Base-by-base conservation (phyloP, 2,113 vertebrate genomes). In the Genyomyrus donnyi region DNA sequence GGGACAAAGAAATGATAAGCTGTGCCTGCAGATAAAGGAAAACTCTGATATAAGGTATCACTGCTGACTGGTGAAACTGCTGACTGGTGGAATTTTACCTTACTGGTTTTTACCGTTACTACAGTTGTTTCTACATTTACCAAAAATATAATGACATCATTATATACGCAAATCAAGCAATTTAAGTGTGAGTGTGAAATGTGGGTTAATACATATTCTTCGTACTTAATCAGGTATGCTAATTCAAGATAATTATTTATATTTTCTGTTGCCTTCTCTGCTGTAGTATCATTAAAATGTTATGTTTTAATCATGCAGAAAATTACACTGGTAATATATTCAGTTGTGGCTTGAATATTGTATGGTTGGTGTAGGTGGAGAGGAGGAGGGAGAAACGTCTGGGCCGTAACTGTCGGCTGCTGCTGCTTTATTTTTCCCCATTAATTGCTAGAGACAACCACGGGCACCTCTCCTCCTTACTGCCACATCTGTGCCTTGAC, bases 41-140 rank as follows among this genome's bases (percentile, higher is more conserved):
- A 91, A 90, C 62, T 70, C n/a, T 70, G 10, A 91, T 49, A 1
- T 86, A 42, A 89, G 45, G 83, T 42, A 42, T 42, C 39, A 90
- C 88, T 92, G 46, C 19, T 85, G 21, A 85, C 17, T 19, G 24
- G 5, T 50, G 9, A 39, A 85, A 90, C 87, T 92, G 46, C 19
- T 85, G 21, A 85, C 17, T 19, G n/a, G 5, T 50, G 24, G 24
- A 50, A 50, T 27, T 39, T 85, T 85, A 80, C 74, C 10, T 31
- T 13, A 50, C n/a, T 50, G 19, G 2, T 50, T 50, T 84, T 11
- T 49, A n/a, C 3, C 31, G 11, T 24, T 50, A 49, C 45, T 50
- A 42, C 84, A 15, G 84, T 13, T 86, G n/a, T 50, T 50, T 50
- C 62, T 31, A 21, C 17, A 7, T 35, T 42, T 42, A 80, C 35